A percentile compares a stretch with the other conserved stretches of the same genome.
Evolutionary conservation across 1,140 invertebrate genomes (phyloP).

Genomic region (Mercenaria mercenaria): DNA sequence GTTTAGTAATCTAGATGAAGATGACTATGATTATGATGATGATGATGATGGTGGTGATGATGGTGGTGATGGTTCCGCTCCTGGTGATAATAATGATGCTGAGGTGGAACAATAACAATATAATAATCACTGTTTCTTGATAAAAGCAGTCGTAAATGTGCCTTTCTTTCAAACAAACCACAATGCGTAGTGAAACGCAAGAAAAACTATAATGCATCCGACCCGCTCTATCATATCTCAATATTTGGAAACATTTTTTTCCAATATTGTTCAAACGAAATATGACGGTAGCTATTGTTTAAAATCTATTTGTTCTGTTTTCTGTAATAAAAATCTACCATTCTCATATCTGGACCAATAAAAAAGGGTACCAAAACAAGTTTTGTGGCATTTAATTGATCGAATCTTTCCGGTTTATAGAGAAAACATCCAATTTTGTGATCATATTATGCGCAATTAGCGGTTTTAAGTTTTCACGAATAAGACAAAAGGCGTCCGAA

Average conservation of each 20-base stretch:
- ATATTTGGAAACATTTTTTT: background rate
- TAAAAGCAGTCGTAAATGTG: too few relatives aligned
- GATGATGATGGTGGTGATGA: too few relatives aligned
- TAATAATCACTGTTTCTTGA: too few relatives aligned
- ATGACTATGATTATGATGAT: too few relatives aligned
- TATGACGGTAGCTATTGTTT: background rate
- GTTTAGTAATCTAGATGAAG: too few relatives aligned
- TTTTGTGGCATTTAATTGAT: slow-evolving; percentile 63
- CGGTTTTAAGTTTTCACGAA: slow-evolving; percentile 44
- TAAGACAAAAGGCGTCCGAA: slow-evolving; percentile 57
- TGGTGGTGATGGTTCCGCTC: too few relatives aligned
- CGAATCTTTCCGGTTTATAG: slow-evolving; percentile 38
- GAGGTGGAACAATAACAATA: too few relatives aligned
- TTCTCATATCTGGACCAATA: slow-evolving; percentile 13
- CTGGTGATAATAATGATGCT: too few relatives aligned
- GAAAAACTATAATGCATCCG: too few relatives aligned
- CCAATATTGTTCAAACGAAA: background rate
- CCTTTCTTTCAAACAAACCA: too few relatives aligned
- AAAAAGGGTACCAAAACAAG: background rate
- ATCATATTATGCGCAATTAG: slow-evolving; percentile 67
- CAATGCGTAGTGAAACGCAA: too few relatives aligned
- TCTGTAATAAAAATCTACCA: slow-evolving; percentile 18
- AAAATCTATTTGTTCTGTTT: background rate
- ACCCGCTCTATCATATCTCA: background rate
- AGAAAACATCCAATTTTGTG: slow-evolving; percentile 53